Evolutionary conservation across 2,113 vertebrate genomes (phyloP).

Genomic region (Lanius ludovicianus): DNA sequence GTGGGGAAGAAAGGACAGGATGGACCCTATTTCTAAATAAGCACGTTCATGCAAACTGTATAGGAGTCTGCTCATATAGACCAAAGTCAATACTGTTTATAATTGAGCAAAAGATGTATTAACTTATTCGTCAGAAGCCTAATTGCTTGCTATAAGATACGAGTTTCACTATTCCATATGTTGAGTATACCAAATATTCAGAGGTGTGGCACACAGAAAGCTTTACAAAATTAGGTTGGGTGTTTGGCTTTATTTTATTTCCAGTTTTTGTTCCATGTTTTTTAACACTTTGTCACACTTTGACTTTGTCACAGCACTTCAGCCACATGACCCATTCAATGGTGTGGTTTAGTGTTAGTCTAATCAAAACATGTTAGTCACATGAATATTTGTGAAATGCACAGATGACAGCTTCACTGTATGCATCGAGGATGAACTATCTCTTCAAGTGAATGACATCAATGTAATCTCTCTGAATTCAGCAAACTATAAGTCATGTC

Average conservation of each 20-base stretch:
- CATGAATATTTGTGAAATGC: constrained; percentile 65
- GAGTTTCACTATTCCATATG: background rate
- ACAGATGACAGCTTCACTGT: constrained; percentile 61
- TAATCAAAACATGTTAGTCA: constrained; percentile 68
- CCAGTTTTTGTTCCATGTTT: background rate
- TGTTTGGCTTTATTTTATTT: background rate
- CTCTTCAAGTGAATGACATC: constrained; percentile 72
- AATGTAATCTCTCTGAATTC: constrained; percentile 70
- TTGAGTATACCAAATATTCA: background rate
- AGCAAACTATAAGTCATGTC: constrained; percentile 72
- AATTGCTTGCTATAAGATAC: background rate
- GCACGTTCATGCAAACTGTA: background rate
- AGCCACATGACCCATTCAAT: constrained; percentile 28
- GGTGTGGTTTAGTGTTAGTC: constrained; percentile 33
- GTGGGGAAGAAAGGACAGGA: background rate
- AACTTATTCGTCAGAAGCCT: background rate
- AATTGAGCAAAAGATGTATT: background rate
- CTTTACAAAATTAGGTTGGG: background rate
- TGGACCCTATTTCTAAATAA: background rate
- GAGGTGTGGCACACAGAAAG: background rate
- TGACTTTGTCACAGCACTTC: constrained; percentile 10
- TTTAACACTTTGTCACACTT: background rate
- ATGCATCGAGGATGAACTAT: constrained; percentile 69
- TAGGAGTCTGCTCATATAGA: background rate
- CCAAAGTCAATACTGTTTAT: background rate